A percentile compares a stretch with the other conserved stretches of the same genome.
phyloP scores from a whole-genome alignment of 2,797 vertebrate genomes.

The Dipus sagitta region DNA sequence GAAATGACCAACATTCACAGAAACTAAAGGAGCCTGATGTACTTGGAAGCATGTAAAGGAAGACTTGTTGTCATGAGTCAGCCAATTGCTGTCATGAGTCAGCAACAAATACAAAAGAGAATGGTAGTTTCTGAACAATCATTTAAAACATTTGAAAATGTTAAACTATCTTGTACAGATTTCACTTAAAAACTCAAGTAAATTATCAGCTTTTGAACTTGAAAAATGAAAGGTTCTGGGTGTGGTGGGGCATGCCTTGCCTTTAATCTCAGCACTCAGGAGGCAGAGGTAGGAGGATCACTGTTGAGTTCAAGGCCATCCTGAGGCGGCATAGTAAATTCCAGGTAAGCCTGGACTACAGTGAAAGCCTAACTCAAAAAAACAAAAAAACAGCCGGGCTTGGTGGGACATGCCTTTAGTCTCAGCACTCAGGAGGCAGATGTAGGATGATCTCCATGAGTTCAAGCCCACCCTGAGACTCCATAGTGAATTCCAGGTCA shows the following conservation, averaged over 20 bases:
- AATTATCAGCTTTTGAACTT: background rate
- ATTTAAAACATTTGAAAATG: background rate
- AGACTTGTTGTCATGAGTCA: conserved; percentile 82
- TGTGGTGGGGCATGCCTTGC: too few species aligned
- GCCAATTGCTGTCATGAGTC: conserved; percentile 59
- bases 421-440: too few species aligned
- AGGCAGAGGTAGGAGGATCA: too few species aligned
- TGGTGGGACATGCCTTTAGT: too few species aligned
- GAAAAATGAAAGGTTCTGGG: background rate
- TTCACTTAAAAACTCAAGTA: conserved; percentile 16
- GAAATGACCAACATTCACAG: conserved; percentile 69
- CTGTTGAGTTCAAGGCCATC: too few species aligned
- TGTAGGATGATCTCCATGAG: too few species aligned
- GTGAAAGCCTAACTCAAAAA: background rate
- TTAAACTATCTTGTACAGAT: conserved; percentile 7
- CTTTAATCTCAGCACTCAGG: too few species aligned
- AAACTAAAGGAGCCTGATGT: conserved; percentile 73
- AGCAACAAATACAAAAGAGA: conserved; percentile 79
- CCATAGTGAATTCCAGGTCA: too few species aligned
- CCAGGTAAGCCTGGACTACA: too few species aligned
- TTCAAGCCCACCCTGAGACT: too few species aligned
- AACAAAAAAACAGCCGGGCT: background rate
- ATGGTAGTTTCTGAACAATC: conserved; percentile 74
- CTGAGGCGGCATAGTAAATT: too few species aligned
- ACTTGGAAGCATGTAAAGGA: conserved; percentile 72